Percentiles rank a stretch among this genome's conserved stretches.
Conservation (phyloP, 1,140 invertebrate genomes). For the Coelopa frigida region DNA sequence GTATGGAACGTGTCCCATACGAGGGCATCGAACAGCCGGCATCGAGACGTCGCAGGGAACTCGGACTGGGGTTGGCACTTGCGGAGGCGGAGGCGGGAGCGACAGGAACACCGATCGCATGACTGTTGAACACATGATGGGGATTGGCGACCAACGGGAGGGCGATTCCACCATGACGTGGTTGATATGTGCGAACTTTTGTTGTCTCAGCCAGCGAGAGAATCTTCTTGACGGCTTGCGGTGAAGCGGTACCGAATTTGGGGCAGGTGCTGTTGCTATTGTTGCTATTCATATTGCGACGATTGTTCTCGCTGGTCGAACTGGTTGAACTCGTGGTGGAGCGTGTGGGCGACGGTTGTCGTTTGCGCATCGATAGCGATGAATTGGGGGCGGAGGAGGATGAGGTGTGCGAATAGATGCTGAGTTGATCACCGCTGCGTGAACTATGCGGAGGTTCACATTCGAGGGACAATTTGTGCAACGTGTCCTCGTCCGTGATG, state of each 20-base stretch:
- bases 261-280: conserved; percentile 62
- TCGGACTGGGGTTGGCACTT: conserved; percentile 47
- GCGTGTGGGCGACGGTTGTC: conserved; percentile 60
- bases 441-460: conserved; percentile 69
- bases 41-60: conserved; percentile 60
- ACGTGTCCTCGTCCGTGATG: conserved; percentile 77
- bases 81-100: conserved; percentile 13
- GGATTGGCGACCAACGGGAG: conserved; percentile 25
- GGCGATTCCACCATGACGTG: conserved; percentile 28
- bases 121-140: conserved; percentile 32
- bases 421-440: conserved; percentile 33
- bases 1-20: conserved; percentile 56
- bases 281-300: conserved; percentile 81
- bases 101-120: conserved; percentile 16
- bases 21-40: conserved; percentile 43
- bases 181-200: conserved; percentile 82
- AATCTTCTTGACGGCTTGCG: conserved; percentile 90
- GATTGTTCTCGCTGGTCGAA: conserved; percentile 83
- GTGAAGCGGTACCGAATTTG: conserved; percentile 85
- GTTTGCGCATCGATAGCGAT: conserved; percentile 53
- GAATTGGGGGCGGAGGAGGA: conserved; percentile 37
- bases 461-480: conserved; percentile 81
- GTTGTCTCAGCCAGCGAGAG: conserved; percentile 77
- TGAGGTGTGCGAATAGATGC: conserved; percentile 34
- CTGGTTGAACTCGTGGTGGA: conserved; percentile 83